phyloP scores from a whole-genome alignment of 2,888 invertebrate genomes.

The Macrosoma leucophasiata region DNA sequence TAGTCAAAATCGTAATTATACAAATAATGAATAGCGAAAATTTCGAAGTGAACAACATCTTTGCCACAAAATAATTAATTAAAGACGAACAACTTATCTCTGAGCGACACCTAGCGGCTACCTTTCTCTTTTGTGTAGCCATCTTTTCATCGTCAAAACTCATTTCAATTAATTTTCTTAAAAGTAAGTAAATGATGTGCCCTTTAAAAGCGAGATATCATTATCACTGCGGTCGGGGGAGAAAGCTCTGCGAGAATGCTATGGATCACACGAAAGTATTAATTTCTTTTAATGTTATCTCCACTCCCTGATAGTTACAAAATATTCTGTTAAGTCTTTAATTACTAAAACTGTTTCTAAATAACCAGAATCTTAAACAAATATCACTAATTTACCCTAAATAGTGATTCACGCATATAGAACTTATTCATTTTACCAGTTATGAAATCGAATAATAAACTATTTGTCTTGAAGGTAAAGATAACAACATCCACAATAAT shows the following conservation, averaged over 20 bases:
- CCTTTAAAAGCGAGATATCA: slow-evolving; percentile 73
- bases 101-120: slow-evolving; percentile 68
- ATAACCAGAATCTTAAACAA: no score
- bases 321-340: no score
- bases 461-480: no score
- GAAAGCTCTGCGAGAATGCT: slow-evolving; percentile 25
- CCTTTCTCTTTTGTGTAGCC: slow-evolving; percentile 63
- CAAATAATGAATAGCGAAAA: slow-evolving; percentile 49
- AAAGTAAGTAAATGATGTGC: slow-evolving; percentile 74
- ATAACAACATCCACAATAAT: no score
- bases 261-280: no score
- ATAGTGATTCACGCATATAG: no score
- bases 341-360: no score
- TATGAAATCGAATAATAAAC: no score
- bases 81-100: slow-evolving; percentile 71
- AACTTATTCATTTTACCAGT: no score
- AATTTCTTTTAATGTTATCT: no score
- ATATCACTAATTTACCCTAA: no score
- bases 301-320: no score
- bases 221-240: slow-evolving; percentile 56
- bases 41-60: slow-evolving; percentile 65
- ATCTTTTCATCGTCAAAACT: slow-evolving; percentile 74
- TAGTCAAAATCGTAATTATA: slow-evolving; percentile 53
- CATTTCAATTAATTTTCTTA: slow-evolving; percentile 75
- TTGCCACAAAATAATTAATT: slow-evolving; percentile 70